Base-by-base conservation (phyloP, 2,113 vertebrate species). In the Bagarius yarrelli region DNA sequence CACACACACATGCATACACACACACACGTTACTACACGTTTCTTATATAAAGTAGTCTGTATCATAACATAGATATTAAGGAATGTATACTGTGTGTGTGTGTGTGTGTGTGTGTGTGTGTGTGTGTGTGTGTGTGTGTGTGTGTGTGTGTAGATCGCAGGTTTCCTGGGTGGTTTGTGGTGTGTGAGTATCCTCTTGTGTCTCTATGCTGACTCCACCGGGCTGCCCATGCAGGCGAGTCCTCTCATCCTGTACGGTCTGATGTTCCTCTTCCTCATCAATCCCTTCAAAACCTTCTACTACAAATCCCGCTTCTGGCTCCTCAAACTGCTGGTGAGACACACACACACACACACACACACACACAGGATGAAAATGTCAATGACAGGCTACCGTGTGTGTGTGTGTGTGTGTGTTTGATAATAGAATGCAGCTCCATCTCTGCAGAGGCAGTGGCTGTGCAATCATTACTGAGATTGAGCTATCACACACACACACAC, bases 221-320 rank as follows among this genome's bases (percentile, higher is more conserved):
- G 91, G 88, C 85, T 98, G 87, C 95, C 95, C 83, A 98, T 95
- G 92, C 96, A 99, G 89, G 93, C 95, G 84, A 97, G 98, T 87
- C 96, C 98, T n/a, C 95, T 98, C 82, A 93, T 94, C 88, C 94
- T 98, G 34, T 99, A 99, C 0, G 96, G 96, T 88, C 95, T 98
- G 92, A 98, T 99, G 96, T 81, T 95, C 89, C 94, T 99, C 86
- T 98, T 99, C 89, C 96, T 99, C 89, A 94, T 99, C 92, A 98
- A 98, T 89, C 97, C 97, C 52, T 95, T 97, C 84, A 99, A 99
- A 93, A 98, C 96, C 78, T 95, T 95, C 30, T 99, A 99, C 90
- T 99, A 99, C 91, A 99, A 99, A 89, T 99, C 97, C n/a, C 95
- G 97, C 2, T 98, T 98, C 93, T 99, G 97, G 97, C 96, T 99